Percentiles rank a stretch among this genome's conserved stretches.
These are phyloP conservation scores for Phaethornis superciliosus DNA, from an alignment of 2,113 vertebrate species.

Conservation along the genomic window DNA sequence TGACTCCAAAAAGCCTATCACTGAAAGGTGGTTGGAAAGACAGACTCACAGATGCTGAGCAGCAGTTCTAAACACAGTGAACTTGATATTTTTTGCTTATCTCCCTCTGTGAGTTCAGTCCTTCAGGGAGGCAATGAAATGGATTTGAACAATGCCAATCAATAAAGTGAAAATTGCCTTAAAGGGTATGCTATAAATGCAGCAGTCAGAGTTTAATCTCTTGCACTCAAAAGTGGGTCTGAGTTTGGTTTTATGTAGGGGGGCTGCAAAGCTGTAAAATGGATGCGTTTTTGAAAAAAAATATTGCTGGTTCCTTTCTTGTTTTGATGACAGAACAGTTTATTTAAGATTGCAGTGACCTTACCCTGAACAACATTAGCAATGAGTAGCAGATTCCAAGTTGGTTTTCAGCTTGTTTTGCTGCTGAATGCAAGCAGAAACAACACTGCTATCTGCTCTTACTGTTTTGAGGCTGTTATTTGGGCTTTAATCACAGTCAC, in stretches of 20 bases:
- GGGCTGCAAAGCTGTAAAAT: not conserved
- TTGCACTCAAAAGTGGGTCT: not conserved
- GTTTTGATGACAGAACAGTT: not conserved
- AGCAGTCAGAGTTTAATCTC: constrained; percentile 15
- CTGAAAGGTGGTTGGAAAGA: constrained; percentile 13
- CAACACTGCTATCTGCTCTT: not conserved
- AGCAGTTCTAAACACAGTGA: constrained; percentile 67
- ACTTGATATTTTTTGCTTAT: constrained; percentile 67
- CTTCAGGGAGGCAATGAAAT: constrained; percentile 51
- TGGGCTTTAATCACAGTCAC: not conserved
- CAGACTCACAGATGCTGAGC: constrained; percentile 28
- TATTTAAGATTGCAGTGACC: not conserved
- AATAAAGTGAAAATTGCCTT: constrained; percentile 66
- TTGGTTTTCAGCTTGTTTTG: not conserved
- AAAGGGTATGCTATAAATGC: constrained; percentile 25
- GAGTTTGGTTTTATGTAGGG: not conserved
- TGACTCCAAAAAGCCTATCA: constrained; percentile 16
- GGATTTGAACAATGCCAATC: constrained; percentile 57
- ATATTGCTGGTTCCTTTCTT: not conserved
- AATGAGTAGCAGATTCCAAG: not conserved
- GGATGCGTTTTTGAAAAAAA: not conserved
- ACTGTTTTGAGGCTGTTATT: not conserved
- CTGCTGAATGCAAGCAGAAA: not conserved
- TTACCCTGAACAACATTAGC: not conserved
- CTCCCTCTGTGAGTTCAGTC: constrained; percentile 51